phyloP scores from a whole-genome alignment of 1,140 invertebrate genomes.

The Akabosia matsudoensis region DNA sequence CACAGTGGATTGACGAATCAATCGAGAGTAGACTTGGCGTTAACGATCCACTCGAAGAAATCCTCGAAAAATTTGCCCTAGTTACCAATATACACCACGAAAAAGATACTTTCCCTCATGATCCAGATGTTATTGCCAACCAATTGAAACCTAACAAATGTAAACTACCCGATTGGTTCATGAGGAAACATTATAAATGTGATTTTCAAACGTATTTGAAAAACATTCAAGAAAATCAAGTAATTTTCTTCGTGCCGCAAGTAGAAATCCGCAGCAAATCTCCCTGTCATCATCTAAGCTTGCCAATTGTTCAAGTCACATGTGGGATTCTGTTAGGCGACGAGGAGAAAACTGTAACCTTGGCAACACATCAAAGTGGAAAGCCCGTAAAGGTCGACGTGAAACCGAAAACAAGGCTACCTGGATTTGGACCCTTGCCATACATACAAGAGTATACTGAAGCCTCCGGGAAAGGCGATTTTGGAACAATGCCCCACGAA shows the following conservation, averaged over 20 bases:
- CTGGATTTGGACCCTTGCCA: not conserved
- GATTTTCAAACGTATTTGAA: constrained; percentile 22
- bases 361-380: not conserved
- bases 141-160: too few relatives aligned
- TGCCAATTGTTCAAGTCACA: constrained; percentile 36
- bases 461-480: not conserved
- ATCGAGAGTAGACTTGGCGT: not conserved
- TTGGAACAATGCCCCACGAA: not conserved
- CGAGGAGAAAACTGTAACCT: not conserved
- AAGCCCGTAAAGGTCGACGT: not conserved
- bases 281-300: constrained; percentile 26
- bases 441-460: not conserved
- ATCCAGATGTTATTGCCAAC: too few relatives aligned
- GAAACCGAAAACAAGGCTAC: not conserved
- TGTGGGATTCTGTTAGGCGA: constrained; percentile 35
- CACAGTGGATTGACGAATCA: not conserved
- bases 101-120: too few relatives aligned
- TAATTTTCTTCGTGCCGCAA: constrained; percentile 32
- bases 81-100: not conserved
- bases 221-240: constrained; percentile 31
- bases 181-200: constrained; percentile 19
- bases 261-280: constrained; percentile 26
- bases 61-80: not conserved
- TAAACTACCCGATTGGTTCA: constrained; percentile 9
- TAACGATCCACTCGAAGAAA: not conserved